Conservation (phyloP, 2,888 invertebrate species). For the Entomobrya multifasciata region DNA sequence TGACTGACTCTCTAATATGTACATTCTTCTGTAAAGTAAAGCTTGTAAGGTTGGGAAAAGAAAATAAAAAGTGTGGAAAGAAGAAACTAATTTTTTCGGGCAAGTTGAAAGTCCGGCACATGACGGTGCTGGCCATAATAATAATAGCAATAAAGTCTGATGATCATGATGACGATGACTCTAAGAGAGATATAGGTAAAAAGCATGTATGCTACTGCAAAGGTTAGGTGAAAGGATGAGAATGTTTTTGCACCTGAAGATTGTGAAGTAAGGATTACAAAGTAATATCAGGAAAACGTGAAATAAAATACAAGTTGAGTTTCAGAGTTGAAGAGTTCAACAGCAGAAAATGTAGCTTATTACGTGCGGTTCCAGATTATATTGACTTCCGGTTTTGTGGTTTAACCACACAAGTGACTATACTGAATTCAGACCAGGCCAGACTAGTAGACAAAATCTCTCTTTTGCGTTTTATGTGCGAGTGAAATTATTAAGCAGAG, state of each 20-base stretch:
- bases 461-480: too few species aligned
- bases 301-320: not conserved
- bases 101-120: slow-evolving; percentile 13
- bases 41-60: not conserved
- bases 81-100: not conserved
- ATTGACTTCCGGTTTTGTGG: slow-evolving; percentile 74
- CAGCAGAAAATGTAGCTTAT: slow-evolving; percentile 59
- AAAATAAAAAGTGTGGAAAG: not conserved
- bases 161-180: not conserved
- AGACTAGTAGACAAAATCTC: not conserved
- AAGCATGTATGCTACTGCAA: not conserved
- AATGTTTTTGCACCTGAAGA: not conserved
- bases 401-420: slow-evolving; percentile 57
- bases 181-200: too few species aligned
- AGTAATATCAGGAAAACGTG: not conserved
- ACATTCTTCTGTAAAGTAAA: slow-evolving; percentile 16
- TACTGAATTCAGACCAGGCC: not conserved
- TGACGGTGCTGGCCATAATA: not conserved
- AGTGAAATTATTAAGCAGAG: not conserved
- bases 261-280: not conserved
- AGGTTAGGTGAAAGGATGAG: not conserved
- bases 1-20: slow-evolving; percentile 24
- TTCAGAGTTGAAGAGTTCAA: not conserved
- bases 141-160: not conserved
- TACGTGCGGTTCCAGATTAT: slow-evolving; percentile 71